A percentile compares a stretch with the other conserved stretches of the same genome.
Evolutionary conservation across 1,140 invertebrate species (phyloP).

Genomic region (Asbolus verrucosus): DNA sequence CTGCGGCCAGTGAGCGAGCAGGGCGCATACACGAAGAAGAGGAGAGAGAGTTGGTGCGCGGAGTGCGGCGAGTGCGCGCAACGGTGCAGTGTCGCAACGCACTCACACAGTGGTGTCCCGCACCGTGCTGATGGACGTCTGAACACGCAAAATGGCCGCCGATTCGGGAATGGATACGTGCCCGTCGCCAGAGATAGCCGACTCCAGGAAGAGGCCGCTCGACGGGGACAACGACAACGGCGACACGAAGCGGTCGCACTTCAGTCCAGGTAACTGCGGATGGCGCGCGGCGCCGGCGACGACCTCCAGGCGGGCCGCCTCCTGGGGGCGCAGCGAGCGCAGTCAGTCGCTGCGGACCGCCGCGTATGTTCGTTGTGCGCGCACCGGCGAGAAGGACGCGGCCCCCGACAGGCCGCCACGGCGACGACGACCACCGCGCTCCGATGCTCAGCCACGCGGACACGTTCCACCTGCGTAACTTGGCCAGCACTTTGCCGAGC

Average conservation of each 20-base stretch:
- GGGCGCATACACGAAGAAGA: not conserved
- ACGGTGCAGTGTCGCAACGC: constrained; percentile 33
- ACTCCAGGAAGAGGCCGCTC: constrained; percentile 87
- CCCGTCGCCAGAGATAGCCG: constrained; percentile 83
- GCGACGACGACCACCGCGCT: constrained; percentile 30
- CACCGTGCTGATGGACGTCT: constrained; percentile 59
- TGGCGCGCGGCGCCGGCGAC: constrained; percentile 10
- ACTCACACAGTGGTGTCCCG: constrained; percentile 45
- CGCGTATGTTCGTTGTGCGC: not conserved
- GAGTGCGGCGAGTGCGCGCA: constrained; percentile 47
- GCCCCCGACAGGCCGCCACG: not conserved
- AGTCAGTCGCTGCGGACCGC: not conserved
- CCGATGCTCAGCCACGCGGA: constrained; percentile 58
- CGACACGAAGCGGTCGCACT: constrained; percentile 88
- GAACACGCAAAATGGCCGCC: constrained; percentile 75
- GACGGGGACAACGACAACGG: constrained; percentile 88
- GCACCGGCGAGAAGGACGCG: not conserved
- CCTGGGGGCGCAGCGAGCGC: constrained; percentile 37
- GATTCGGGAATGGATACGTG: constrained; percentile 86
- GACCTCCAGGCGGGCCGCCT: constrained; percentile 34
- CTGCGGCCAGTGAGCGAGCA: constrained; percentile 12
- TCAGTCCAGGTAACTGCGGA: constrained; percentile 79
- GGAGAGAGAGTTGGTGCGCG: not conserved
- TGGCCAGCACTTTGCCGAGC: constrained; percentile 58
- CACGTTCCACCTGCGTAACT: constrained; percentile 57